A percentile compares a stretch with the other conserved stretches of the same genome.
Conservation (phyloP, 2,797 vertebrate species). For the Periparus ater region DNA sequence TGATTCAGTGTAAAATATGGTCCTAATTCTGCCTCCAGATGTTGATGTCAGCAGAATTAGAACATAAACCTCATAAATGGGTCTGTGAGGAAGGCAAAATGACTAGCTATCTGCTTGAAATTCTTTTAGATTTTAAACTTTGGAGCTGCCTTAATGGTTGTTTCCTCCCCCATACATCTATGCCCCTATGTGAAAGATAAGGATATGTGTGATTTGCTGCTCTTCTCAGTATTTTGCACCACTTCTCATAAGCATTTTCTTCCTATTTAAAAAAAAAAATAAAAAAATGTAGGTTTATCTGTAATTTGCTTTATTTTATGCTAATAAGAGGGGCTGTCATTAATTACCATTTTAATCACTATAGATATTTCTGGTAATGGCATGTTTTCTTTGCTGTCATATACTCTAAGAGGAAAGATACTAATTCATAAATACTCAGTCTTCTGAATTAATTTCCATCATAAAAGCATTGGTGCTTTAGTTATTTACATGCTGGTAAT, state of each 20-base stretch:
- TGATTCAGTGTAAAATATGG: not conserved
- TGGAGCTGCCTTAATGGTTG: not conserved
- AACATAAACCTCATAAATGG: not conserved
- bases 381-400: constrained; percentile 60
- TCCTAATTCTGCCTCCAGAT: not conserved
- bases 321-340: constrained; percentile 53
- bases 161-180: not conserved
- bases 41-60: not conserved
- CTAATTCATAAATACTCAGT: constrained; percentile 66
- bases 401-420: constrained; percentile 55
- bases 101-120: not conserved
- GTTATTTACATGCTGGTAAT: constrained; percentile 64
- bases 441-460: constrained; percentile 60
- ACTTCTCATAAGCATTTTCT: not conserved
- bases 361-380: constrained; percentile 68
- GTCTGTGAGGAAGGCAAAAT: not conserved
- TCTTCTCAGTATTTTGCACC: not conserved
- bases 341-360: constrained; percentile 70
- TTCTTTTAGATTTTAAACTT: constrained; percentile 7
- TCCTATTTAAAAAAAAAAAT: not conserved
- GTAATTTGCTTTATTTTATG: constrained; percentile 45
- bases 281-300: not conserved
- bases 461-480: constrained; percentile 60
- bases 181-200: not conserved
- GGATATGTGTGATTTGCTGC: not conserved